Evolutionary conservation across 1,140 invertebrate genomes (phyloP).

Genomic region (Eueides isabella): DNA sequence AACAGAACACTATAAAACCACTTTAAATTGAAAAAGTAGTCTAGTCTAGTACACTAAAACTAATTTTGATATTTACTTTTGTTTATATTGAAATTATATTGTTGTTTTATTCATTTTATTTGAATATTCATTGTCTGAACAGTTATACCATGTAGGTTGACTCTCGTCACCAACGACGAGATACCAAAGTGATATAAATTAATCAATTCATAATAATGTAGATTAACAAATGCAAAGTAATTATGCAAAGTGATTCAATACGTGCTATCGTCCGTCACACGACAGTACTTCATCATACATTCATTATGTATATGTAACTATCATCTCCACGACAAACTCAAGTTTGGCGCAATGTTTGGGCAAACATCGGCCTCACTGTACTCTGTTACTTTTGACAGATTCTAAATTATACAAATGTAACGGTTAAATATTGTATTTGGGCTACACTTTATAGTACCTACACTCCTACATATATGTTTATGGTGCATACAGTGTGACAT

Average conservation of each 20-base stretch:
- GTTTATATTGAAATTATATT: too few relatives aligned
- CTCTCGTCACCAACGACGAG: too few relatives aligned
- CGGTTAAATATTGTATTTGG: background rate
- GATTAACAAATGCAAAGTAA: background rate
- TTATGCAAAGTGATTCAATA: background rate
- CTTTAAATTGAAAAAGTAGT: too few relatives aligned
- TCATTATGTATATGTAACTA: slow-evolving; percentile 24
- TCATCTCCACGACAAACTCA: background rate
- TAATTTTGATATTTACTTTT: too few relatives aligned
- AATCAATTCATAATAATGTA: too few relatives aligned
- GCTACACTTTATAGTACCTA: background rate
- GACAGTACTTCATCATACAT: slow-evolving; percentile 19
- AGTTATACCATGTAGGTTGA: too few relatives aligned
- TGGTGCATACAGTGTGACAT: too few relatives aligned
- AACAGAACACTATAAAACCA: too few relatives aligned
- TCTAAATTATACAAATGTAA: background rate
- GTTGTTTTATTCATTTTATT: too few relatives aligned
- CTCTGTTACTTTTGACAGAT: slow-evolving; percentile 26
- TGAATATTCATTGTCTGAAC: too few relatives aligned
- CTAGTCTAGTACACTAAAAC: too few relatives aligned
- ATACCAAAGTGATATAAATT: background rate
- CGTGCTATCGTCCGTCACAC: slow-evolving; percentile 8
- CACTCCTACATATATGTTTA: background rate
- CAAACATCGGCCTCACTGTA: slow-evolving; percentile 18
- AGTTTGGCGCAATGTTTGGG: background rate